phyloP scores from a whole-genome alignment of 2,113 vertebrate species.

The Neolamprologus modestus region DNA sequence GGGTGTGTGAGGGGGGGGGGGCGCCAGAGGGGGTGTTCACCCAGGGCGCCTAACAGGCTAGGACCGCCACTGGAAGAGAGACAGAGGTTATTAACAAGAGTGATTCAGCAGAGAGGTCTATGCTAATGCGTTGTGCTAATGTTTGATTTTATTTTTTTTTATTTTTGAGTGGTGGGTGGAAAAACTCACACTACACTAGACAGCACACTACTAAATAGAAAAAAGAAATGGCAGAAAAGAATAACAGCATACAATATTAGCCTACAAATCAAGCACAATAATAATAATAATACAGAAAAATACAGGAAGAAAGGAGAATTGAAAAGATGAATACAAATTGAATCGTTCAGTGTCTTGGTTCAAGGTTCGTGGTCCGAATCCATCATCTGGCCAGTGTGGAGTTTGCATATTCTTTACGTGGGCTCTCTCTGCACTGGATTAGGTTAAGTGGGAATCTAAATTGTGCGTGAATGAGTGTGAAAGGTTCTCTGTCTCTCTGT shows the following conservation, averaged over 20 bases:
- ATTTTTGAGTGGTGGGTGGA: background rate
- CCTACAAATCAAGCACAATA: background rate
- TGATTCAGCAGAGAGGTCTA: background rate
- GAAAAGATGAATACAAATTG: background rate
- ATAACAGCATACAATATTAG: background rate
- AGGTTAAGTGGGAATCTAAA: background rate
- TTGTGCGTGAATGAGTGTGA: background rate
- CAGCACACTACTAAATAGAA: background rate
- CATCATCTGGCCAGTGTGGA: background rate
- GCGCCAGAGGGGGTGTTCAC: too few relatives aligned
- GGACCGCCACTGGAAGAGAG: background rate
- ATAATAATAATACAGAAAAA: background rate
- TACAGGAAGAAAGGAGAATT: background rate
- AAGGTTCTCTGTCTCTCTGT: background rate
- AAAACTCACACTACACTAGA: background rate
- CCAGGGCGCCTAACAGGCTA: too few relatives aligned
- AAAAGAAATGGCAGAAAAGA: background rate
- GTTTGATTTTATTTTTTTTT: background rate
- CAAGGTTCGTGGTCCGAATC: background rate
- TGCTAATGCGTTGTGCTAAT: background rate
- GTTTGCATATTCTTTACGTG: background rate
- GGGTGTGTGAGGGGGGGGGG: too few relatives aligned
- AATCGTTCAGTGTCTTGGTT: background rate
- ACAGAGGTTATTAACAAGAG: rapidly evolving
- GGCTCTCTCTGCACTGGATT: background rate